phyloP scores from a whole-genome alignment of 2,888 invertebrate species.

The Leucania comma region DNA sequence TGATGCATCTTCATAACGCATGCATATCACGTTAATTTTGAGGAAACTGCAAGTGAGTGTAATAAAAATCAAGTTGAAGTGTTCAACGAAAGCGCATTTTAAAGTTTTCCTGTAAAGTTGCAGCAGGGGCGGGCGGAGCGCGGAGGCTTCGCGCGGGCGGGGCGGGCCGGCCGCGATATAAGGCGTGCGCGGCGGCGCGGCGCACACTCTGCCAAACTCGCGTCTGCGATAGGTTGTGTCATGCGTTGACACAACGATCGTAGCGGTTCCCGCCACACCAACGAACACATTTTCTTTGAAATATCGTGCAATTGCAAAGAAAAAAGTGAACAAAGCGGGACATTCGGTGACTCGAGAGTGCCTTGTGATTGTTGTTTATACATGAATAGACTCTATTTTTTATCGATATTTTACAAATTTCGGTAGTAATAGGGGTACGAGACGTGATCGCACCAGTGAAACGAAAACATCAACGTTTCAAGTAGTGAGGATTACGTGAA shows the following conservation, averaged over 20 bases:
- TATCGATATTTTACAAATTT: constrained; percentile 71
- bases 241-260: constrained; percentile 86
- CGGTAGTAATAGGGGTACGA: constrained; percentile 75
- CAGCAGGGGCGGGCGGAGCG: constrained; percentile 58
- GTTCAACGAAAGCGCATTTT: constrained; percentile 65
- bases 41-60: constrained; percentile 61
- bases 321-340: constrained; percentile 85
- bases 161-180: constrained; percentile 68
- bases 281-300: constrained; percentile 88
- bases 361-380: constrained; percentile 83
- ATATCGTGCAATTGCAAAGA: constrained; percentile 90
- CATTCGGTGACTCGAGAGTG: constrained; percentile 84
- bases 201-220: constrained; percentile 85
- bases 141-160: constrained; percentile 71
- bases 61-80: constrained; percentile 53
- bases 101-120: constrained; percentile 69
- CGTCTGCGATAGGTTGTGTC: constrained; percentile 89
- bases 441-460: constrained; percentile 86
- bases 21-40: constrained; percentile 54
- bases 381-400: constrained; percentile 77
- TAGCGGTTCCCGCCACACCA: constrained; percentile 81
- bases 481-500: constrained; percentile 87
- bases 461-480: constrained; percentile 81
- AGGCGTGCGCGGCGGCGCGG: constrained; percentile 77
- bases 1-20: constrained; percentile 52